A percentile compares a stretch with the other conserved stretches of the same genome.
These are phyloP conservation scores for Apamea sordens DNA, from an alignment of 2,888 invertebrate species.

Conservation along the genomic window DNA sequence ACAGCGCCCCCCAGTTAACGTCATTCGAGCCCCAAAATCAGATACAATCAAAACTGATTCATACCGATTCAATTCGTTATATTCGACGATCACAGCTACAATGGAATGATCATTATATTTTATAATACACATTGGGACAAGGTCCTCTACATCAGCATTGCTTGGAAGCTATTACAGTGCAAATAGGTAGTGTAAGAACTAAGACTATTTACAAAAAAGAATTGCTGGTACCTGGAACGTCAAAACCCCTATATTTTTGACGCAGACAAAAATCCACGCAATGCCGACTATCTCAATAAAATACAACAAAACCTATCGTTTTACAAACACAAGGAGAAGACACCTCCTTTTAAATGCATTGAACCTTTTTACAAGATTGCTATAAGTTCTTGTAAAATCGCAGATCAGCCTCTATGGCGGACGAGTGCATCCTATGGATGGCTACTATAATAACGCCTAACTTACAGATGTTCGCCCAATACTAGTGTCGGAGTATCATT, in stretches of 20 bases:
- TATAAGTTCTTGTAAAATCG: constrained; percentile 59
- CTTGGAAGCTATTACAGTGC: constrained; percentile 21
- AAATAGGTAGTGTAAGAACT: constrained; percentile 21
- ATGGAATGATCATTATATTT: constrained; percentile 56
- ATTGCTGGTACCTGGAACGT: neutral
- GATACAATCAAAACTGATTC: constrained; percentile 12
- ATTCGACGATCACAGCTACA: constrained; percentile 66
- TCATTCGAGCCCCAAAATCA: neutral
- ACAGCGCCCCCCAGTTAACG: neutral
- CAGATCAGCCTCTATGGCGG: constrained; percentile 58
- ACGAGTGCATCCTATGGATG: constrained; percentile 55
- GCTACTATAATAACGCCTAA: constrained; percentile 45
- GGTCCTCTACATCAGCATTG: constrained; percentile 39
- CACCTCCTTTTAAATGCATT: constrained; percentile 57
- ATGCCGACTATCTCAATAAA: constrained; percentile 38
- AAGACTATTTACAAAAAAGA: constrained; percentile 26
- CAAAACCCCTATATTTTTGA: neutral
- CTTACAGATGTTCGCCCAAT: constrained; percentile 57
- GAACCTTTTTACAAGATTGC: constrained; percentile 63
- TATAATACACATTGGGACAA: constrained; percentile 42
- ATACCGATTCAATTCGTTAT: constrained; percentile 45
- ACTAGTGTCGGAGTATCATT: constrained; percentile 87
- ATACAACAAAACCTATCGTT: constrained; percentile 43
- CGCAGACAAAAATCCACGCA: constrained; percentile 35
- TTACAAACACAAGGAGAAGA: constrained; percentile 50